Evolutionary conservation across 1,140 invertebrate genomes (phyloP), one percentile per base, ranked within the genome.

Genomic region (Papilio aristodemus): DNA sequence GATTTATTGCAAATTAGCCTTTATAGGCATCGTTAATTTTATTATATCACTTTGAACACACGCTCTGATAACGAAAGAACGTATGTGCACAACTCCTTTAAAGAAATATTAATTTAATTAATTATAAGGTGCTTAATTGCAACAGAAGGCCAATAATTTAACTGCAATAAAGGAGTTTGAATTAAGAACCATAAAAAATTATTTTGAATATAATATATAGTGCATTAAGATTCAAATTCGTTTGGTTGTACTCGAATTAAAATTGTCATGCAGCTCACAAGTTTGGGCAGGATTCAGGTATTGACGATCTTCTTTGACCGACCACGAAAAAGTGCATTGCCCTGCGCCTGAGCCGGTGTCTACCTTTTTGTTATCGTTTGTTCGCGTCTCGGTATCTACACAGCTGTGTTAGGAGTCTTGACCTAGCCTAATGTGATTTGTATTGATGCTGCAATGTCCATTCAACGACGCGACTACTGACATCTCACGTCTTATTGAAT

Each of bases 251-350:
- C 10, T 22, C 54, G 58, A 36, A 71, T 73, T n/a, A 60, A 79
- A 76, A 81, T 81, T 84, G 74, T 81, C 74, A 87, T 87, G 80
- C 80, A 77, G 69, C 72, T 76, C 79, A 79, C 81, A 77, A 70
- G 76, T 71, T 81, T 79, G 75, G 71, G 72, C 71, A 75, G 71
- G 74, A 74, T 79, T 66, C 77, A 76, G 71, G 78, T 72, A 74
- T 76, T 78, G 78, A 76, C 78, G 77, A 78, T 83, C 80, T 85
- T 83, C 77, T 81, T 81, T 85, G 83, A 85, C 83, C 86, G 85
- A 76, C 71, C 80, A 88, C 85, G 75, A 90, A 90, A 86, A 90
- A 84, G 88, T 87, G 82, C 87, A 90, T 87, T 90, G 86, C 84
- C 84, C 85, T 70, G 71, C 58, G 77, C 72, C 41, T 69, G 73